Evolutionary conservation across 2,797 vertebrate species (phyloP).

Genomic region (Lacerta agilis): DNA sequence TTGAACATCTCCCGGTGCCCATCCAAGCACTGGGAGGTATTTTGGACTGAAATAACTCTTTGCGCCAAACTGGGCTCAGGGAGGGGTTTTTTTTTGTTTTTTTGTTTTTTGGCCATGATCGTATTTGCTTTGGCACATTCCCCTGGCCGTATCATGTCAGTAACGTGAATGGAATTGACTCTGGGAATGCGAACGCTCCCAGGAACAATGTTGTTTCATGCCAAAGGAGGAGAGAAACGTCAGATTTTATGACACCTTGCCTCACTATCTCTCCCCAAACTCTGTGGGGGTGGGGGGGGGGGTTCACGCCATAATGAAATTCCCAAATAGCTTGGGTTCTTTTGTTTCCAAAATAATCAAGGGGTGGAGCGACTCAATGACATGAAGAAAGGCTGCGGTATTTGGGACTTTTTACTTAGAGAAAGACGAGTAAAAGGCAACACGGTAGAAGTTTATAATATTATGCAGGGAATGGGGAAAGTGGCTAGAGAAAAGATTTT

Average conservation of each 20-base stretch:
- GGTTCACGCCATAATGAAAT: neutral
- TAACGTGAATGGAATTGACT: constrained; percentile 58
- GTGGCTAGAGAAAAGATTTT: no score
- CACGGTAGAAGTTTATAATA: no score
- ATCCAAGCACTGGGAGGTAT: neutral
- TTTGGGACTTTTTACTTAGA: no score
- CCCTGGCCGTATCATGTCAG: constrained; percentile 54
- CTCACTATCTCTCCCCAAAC: constrained; percentile 51
- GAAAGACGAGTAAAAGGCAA: no score
- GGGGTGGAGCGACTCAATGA: no score
- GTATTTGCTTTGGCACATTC: constrained; percentile 38
- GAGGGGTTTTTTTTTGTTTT: neutral
- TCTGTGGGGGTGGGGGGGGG: neutral
- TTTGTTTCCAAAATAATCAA: neutral
- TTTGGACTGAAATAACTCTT: neutral
- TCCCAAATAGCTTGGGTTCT: neutral
- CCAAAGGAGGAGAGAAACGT: constrained; percentile 35
- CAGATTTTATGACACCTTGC: constrained; percentile 59
- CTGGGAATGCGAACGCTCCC: constrained; percentile 40
- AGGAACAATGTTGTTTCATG: constrained; percentile 30
- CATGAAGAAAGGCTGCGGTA: no score
- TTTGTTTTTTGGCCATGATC: neutral
- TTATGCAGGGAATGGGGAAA: no score
- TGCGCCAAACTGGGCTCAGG: neutral
- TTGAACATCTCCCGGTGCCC: neutral